Evolutionary conservation across 2,888 invertebrate genomes (phyloP).

Genomic region (Xestia sexstrigata): DNA sequence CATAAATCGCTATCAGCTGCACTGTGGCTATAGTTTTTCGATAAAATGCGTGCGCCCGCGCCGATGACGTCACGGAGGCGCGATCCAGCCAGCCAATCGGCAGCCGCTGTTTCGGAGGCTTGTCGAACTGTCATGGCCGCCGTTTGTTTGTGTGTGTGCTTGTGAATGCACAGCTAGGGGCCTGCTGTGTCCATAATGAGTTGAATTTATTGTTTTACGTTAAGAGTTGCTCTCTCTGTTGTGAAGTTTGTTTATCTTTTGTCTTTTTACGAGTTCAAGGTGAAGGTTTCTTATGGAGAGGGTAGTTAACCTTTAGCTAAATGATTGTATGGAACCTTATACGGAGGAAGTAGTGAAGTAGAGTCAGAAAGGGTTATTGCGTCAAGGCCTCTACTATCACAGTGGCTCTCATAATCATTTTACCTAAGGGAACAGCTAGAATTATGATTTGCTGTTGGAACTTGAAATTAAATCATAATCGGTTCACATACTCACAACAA

Average conservation of each 20-base stretch:
- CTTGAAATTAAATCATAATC: background rate
- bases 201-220: slow-evolving; percentile 43
- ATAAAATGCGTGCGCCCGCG: slow-evolving; percentile 77
- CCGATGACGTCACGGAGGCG: slow-evolving; percentile 84
- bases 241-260: slow-evolving; percentile 28
- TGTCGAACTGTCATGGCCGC: slow-evolving; percentile 81
- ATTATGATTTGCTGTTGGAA: background rate
- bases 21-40: slow-evolving; percentile 70
- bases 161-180: slow-evolving; percentile 62
- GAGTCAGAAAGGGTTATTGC: background rate
- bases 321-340: background rate
- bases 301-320: slow-evolving; percentile 9
- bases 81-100: slow-evolving; percentile 80
- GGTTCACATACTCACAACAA: background rate
- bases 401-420: background rate
- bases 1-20: slow-evolving; percentile 73
- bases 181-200: slow-evolving; percentile 48
- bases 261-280: slow-evolving; percentile 33
- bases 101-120: slow-evolving; percentile 79
- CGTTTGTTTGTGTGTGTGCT: slow-evolving; percentile 63
- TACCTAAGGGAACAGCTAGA: background rate
- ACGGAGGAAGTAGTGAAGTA: background rate
- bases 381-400: background rate
- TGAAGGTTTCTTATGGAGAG: slow-evolving; percentile 30
- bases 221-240: slow-evolving; percentile 22